Evolutionary conservation across 2,113 vertebrate species (phyloP), one percentile per base, ranked within the genome.

Genomic region (Eleginops maclovinus): DNA sequence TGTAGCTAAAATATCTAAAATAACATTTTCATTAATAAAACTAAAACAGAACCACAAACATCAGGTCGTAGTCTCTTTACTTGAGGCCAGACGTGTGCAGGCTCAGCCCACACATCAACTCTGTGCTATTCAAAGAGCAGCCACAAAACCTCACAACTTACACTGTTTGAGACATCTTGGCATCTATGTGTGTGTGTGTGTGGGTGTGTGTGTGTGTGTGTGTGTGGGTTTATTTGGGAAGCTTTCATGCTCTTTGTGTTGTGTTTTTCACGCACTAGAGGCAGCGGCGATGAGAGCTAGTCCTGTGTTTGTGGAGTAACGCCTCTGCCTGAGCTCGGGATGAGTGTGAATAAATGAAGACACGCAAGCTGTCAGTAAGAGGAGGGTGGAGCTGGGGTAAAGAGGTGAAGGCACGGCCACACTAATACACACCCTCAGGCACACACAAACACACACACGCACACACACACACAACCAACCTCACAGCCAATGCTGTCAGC

Each of bases 311-410:
- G 65, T 81, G 68, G 58, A 80, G 68, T 68, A 73, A 81, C 53
- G 55, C 43, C 61, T 67, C 50, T 69, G 56, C 60, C 43, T 65
- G 79, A 53, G 74, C 64, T 84, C 44, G 78, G 62, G 28, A 16
- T 28, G 10, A 72, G 81, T 84, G 88, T 86, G 88, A 88, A 7
- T 78, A 82, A 87, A 77, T 61, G 14, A 71, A 87, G 82, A 89
- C 91, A 90, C 51, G 78, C 87, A 83, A 88, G 59, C 90, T 92
- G 88, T 86, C 87, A 92, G 70, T 47, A 49, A 69, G 64, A 40
- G n/a, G 55, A 68, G 86, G 83, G 89, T 56, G 85, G 75, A 75
- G 84, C 51, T 0, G 49, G 50, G 53, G 21, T 70, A 60, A 72
- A 77, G 60, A 82, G 78, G 83, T 82, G 86, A 83, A 82, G 46